phyloP scores from a whole-genome alignment of 1,140 invertebrate species.

The Pemphigus obesinymphae region DNA sequence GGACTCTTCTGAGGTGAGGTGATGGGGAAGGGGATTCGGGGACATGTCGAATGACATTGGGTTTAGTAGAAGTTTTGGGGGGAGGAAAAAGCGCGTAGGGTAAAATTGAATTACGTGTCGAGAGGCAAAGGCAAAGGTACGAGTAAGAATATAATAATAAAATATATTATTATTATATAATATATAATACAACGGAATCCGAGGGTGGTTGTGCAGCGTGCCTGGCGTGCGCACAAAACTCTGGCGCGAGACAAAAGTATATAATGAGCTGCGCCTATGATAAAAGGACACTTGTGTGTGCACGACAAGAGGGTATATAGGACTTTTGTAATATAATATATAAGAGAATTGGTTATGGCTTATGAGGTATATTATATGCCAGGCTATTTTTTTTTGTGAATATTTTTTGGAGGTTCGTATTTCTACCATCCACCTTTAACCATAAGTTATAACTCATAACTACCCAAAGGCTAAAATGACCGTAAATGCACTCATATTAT shows the following conservation, averaged over 20 bases:
- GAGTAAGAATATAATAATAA: slow-evolving; percentile 15
- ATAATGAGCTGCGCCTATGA: neutral
- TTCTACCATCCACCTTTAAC: too few species aligned
- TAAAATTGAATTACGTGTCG: slow-evolving; percentile 9
- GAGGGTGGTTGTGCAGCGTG: slow-evolving; percentile 11
- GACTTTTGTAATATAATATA: neutral
- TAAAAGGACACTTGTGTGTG: neutral
- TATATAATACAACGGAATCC: neutral
- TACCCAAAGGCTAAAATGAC: too few species aligned
- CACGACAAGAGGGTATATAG: neutral
- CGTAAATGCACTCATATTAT: too few species aligned
- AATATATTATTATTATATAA: neutral
- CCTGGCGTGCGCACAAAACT: neutral
- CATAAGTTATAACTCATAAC: too few species aligned
- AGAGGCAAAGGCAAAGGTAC: slow-evolving; percentile 5
- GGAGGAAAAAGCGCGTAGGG: neutral
- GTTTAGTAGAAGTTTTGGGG: too few species aligned
- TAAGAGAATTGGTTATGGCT: too few species aligned
- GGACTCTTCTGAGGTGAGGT: neutral
- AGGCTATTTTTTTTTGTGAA: too few species aligned
- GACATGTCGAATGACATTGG: too few species aligned
- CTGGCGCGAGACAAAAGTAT: neutral
- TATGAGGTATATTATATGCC: too few species aligned
- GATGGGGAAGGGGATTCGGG: too few species aligned
- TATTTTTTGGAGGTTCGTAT: too few species aligned